These are phyloP conservation scores for Erinaceus europaeus DNA, from an alignment of 2,113 vertebrate species.

Conservation along the genomic window DNA sequence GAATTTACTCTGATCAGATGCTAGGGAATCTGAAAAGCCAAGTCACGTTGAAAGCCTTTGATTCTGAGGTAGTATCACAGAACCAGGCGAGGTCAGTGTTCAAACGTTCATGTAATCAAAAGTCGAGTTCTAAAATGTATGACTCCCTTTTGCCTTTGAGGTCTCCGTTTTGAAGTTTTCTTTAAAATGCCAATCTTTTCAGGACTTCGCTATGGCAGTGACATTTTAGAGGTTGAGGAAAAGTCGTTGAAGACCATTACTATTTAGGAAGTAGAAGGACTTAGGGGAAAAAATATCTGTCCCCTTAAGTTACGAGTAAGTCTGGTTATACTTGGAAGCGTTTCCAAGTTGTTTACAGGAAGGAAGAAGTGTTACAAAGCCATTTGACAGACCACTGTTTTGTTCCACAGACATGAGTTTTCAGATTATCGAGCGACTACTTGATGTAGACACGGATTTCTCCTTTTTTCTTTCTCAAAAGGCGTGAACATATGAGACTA, in stretches of 20 bases:
- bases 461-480: slow-evolving; percentile 30
- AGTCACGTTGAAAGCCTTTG: slow-evolving; percentile 14
- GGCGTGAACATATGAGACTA: background rate
- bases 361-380: background rate
- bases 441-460: slow-evolving; percentile 19
- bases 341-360: slow-evolving; percentile 27
- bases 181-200: slow-evolving; percentile 58
- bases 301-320: slow-evolving; percentile 39
- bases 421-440: background rate
- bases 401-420: background rate
- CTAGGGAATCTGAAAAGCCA: background rate
- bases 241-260: slow-evolving; percentile 32
- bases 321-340: slow-evolving; percentile 20
- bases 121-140: slow-evolving; percentile 57
- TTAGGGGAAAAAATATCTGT: slow-evolving; percentile 48
- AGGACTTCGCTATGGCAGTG: slow-evolving; percentile 61
- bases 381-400: background rate
- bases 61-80: slow-evolving; percentile 73
- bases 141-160: slow-evolving; percentile 75
- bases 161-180: slow-evolving; percentile 50
- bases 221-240: slow-evolving; percentile 13
- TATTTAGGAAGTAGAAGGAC: slow-evolving; percentile 46
- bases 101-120: slow-evolving; percentile 54
- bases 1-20: background rate
- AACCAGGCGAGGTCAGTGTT: slow-evolving; percentile 71